phyloP scores from a whole-genome alignment of 2,113 vertebrate genomes.

The Rhabdomys dilectus region DNA sequence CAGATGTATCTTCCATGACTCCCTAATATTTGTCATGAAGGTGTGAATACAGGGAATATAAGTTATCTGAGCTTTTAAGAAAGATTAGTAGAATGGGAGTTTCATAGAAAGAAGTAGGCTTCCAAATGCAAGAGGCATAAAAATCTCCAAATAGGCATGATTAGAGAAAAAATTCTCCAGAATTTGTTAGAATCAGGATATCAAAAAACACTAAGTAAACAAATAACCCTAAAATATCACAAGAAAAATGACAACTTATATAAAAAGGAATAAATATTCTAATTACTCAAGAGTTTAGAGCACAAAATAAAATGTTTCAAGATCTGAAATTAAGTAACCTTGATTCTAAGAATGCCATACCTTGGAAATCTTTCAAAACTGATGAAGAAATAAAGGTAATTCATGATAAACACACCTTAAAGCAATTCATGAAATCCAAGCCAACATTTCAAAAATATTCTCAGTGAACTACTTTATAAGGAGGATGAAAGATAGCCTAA shows the following conservation, averaged over 20 bases:
- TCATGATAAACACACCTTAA: too few species aligned
- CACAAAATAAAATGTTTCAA: background rate
- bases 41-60: background rate
- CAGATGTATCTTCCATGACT: background rate
- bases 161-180: background rate
- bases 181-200: background rate
- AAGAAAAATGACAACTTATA: background rate
- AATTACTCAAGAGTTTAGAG: background rate
- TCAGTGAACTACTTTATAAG: background rate
- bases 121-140: background rate
- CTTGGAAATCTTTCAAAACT: background rate
- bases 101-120: background rate
- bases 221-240: background rate
- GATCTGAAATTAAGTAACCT: background rate
- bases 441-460: too few species aligned
- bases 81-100: background rate
- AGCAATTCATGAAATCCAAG: too few species aligned
- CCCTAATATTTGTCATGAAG: background rate
- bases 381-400: background rate
- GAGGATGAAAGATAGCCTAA: background rate
- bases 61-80: background rate
- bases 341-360: background rate
- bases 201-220: background rate
- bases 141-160: background rate
- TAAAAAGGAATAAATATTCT: background rate